These are phyloP conservation scores for Motacilla tschutschensis DNA, from an alignment of 2,113 vertebrate genomes.

Conservation along the genomic window DNA sequence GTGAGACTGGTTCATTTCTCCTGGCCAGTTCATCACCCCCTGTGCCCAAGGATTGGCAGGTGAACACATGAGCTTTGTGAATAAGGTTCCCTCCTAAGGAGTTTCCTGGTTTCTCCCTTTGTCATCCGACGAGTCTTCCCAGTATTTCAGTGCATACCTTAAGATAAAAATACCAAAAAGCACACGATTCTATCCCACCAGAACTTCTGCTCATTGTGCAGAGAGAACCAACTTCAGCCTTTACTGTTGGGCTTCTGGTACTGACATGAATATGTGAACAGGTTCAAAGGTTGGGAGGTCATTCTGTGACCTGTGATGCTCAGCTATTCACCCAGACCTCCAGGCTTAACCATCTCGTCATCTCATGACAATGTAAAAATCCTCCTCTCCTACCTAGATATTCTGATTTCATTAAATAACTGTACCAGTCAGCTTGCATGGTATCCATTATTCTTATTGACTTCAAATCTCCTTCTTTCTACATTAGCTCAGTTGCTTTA, in stretches of 20 bases:
- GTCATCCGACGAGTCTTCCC: not conserved
- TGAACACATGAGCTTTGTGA: not conserved
- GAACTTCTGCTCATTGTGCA: not conserved
- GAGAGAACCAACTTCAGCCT: not conserved
- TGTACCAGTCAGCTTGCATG: rapidly evolving
- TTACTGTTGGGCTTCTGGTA: not conserved
- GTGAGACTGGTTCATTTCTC: not conserved
- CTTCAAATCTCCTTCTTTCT: not conserved
- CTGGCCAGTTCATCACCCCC: not conserved
- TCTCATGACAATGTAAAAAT: not conserved
- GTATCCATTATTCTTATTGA: not conserved
- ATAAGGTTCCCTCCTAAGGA: not conserved
- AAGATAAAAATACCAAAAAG: not conserved
- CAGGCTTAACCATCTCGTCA: not conserved
- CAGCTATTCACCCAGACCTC: not conserved
- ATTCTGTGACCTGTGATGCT: not conserved
- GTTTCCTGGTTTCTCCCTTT: not conserved
- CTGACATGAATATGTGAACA: not conserved
- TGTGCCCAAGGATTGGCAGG: not conserved
- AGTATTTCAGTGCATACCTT: not conserved
- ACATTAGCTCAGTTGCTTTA: not conserved
- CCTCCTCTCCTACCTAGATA: not conserved
- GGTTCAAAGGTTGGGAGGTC: not conserved
- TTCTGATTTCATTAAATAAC: not conserved
- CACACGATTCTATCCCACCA: not conserved